Conservation (phyloP, 2,113 vertebrate species). For the Rhinopomastus cyanomelas region DNA sequence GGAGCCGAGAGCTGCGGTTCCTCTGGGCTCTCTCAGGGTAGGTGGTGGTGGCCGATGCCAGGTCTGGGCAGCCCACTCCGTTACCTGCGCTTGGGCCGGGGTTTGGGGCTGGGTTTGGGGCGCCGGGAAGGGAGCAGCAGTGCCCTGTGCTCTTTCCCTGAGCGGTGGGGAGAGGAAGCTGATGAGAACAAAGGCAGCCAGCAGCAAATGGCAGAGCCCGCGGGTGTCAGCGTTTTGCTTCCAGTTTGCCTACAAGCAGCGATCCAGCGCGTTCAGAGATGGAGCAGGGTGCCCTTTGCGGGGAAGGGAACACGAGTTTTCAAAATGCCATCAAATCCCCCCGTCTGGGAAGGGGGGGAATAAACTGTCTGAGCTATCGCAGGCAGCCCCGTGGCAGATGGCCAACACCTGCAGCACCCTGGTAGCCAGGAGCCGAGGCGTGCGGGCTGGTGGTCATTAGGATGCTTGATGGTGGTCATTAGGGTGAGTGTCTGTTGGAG, state of each 20-base stretch:
- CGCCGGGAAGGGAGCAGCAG: too few relatives aligned
- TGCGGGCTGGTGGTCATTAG: not conserved
- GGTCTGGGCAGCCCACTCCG: too few relatives aligned
- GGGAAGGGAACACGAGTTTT: conserved; percentile 11
- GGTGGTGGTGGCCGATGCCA: too few relatives aligned
- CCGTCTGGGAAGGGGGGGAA: not conserved
- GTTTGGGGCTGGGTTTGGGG: too few relatives aligned
- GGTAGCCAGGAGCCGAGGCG: not conserved
- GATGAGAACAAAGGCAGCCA: not conserved
- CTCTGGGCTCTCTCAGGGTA: too few relatives aligned
- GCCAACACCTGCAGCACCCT: not conserved
- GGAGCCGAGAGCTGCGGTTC: too few relatives aligned
- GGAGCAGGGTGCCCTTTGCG: not conserved
- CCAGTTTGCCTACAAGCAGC: not conserved
- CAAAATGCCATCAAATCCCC: not conserved
- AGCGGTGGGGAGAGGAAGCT: not conserved
- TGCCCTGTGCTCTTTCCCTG: too few relatives aligned
- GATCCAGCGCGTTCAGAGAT: not conserved
- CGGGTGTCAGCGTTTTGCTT: not conserved
- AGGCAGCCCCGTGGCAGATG: conserved; percentile 13
- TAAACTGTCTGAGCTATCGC: not conserved
- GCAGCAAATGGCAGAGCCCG: not conserved
- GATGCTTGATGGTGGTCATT: not conserved
- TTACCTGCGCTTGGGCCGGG: too few relatives aligned
- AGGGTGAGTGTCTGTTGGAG: not conserved